phyloP scores from a whole-genome alignment of 2,888 invertebrate species.

The Hofmannophila pseudospretella region DNA sequence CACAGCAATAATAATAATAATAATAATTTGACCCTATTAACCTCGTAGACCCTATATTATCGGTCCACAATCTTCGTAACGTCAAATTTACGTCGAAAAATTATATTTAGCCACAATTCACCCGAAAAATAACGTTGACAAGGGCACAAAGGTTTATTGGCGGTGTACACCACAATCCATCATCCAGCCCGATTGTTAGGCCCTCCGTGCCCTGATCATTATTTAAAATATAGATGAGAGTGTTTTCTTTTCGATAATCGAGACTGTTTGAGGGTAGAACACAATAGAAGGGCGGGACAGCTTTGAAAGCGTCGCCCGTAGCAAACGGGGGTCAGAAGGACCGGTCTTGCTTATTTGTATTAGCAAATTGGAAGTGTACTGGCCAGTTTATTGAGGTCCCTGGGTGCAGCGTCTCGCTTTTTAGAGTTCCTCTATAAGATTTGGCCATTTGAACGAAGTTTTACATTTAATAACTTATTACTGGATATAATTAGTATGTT shows the following conservation, averaged over 20 bases:
- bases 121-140: constrained; percentile 41
- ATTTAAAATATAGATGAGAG: constrained; percentile 77
- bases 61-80: no score
- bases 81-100: constrained; percentile 2
- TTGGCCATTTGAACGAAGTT: no score
- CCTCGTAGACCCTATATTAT: no score
- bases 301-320: constrained; percentile 61
- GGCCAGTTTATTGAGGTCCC: constrained; percentile 55
- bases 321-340: constrained; percentile 49
- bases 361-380: constrained; percentile 70
- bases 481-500: no score
- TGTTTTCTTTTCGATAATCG: constrained; percentile 78
- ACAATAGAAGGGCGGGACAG: constrained; percentile 46
- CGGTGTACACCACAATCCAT: constrained; percentile 64
- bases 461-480: no score
- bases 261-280: constrained; percentile 63
- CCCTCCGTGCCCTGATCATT: constrained; percentile 57
- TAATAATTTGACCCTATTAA: no score
- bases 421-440: constrained; percentile 24
- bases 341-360: constrained; percentile 67
- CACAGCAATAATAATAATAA: no score
- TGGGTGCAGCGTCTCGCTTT: constrained; percentile 25
- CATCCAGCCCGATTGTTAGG: constrained; percentile 48
- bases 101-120: constrained; percentile 3
- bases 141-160: constrained; percentile 56